Conservation (phyloP, 2,113 vertebrate genomes). For the Gallinago undulata region DNA sequence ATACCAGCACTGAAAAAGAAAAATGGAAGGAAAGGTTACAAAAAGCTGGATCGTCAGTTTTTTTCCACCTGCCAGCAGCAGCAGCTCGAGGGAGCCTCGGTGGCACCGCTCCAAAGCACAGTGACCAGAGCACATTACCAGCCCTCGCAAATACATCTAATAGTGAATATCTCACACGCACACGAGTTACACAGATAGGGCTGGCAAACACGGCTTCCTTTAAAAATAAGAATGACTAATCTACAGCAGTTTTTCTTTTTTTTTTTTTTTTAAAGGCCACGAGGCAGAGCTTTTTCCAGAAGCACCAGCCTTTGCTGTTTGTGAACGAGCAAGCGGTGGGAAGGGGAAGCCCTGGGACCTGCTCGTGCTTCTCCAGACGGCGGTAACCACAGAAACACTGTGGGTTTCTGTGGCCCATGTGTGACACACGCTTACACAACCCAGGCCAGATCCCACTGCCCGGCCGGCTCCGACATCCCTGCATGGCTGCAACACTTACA, state of each 20-base stretch:
- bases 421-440: background rate
- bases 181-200: background rate
- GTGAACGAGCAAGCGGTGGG: background rate
- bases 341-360: slow-evolving; percentile 19
- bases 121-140: background rate
- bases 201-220: slow-evolving; percentile 14
- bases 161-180: background rate
- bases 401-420: background rate
- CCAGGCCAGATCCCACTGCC: background rate
- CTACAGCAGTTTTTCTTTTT: background rate
- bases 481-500: background rate
- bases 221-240: slow-evolving; percentile 49
- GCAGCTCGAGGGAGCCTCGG: background rate
- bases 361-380: background rate
- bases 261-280: background rate
- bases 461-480: background rate
- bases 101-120: background rate
- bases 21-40: background rate
- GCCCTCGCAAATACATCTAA: background rate
- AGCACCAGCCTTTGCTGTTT: slow-evolving; percentile 1
- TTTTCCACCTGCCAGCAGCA: background rate
- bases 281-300: slow-evolving; percentile 41
- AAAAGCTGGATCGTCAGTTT: background rate
- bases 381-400: background rate
- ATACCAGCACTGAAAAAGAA: background rate